Evolutionary conservation across 1,140 invertebrate species (phyloP).

Genomic region (Drosophila bocqueti): DNA sequence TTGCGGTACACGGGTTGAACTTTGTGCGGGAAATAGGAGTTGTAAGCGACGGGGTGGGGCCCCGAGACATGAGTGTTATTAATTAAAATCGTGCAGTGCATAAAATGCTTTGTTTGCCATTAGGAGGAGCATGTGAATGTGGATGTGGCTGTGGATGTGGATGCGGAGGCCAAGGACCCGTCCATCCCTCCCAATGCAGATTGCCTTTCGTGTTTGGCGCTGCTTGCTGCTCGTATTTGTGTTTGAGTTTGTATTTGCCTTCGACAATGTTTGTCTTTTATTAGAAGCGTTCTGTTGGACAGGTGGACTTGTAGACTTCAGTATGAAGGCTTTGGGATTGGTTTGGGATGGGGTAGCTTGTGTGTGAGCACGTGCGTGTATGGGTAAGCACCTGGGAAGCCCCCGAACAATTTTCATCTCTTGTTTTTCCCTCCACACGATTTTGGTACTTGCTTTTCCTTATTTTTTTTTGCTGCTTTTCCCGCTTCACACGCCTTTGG

Average conservation of each 20-base stretch:
- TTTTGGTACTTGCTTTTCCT: slow-evolving; percentile 20
- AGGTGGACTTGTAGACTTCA: slow-evolving; percentile 15
- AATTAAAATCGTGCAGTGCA: slow-evolving; percentile 84
- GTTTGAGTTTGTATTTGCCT: slow-evolving; percentile 63
- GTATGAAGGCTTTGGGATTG: neutral
- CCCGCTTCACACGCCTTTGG: slow-evolving; percentile 41
- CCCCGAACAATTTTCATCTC: slow-evolving; percentile 36
- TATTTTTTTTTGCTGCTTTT: slow-evolving; percentile 4
- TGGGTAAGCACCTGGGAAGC: slow-evolving; percentile 17
- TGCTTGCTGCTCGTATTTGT: slow-evolving; percentile 27
- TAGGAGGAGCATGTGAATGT: neutral
- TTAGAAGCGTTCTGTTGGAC: slow-evolving; percentile 63
- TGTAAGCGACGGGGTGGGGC: neutral
- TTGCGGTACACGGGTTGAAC: neutral
- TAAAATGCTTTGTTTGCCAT: slow-evolving; percentile 71
- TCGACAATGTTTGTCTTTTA: slow-evolving; percentile 72
- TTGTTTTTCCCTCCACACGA: slow-evolving; percentile 11
- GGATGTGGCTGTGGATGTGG: neutral
- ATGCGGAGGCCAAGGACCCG: slow-evolving; percentile 2
- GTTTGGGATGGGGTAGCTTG: neutral
- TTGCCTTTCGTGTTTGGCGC: slow-evolving; percentile 38
- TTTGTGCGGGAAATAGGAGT: neutral
- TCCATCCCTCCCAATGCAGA: slow-evolving; percentile 25
- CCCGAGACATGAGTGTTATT: slow-evolving; percentile 72
- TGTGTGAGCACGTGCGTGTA: slow-evolving; percentile 21